These are phyloP conservation scores for Drosophila serrata DNA, from an alignment of 1,140 invertebrate species.

Conservation along the genomic window DNA sequence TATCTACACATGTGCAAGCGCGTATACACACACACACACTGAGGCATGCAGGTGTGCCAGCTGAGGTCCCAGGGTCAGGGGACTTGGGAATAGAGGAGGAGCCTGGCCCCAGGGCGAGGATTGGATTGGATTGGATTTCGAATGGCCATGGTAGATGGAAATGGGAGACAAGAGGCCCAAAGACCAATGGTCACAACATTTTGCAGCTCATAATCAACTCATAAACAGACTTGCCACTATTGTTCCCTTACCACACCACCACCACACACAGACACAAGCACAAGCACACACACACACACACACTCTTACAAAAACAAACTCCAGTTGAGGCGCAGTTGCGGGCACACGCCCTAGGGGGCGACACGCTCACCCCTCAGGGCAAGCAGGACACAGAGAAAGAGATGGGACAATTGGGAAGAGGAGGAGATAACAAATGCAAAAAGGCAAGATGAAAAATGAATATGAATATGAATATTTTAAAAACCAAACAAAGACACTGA, in stretches of 20 bases:
- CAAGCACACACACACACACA: background rate
- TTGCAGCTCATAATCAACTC: constrained; percentile 48
- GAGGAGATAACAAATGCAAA: constrained; percentile 29
- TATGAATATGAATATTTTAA: constrained; percentile 59
- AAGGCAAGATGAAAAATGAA: constrained; percentile 17
- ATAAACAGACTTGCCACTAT: constrained; percentile 43
- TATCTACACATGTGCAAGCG: constrained; percentile 42
- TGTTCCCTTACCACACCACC: background rate
- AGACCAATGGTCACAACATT: constrained; percentile 19
- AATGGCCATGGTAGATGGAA: constrained; percentile 1
- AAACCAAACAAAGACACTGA: constrained; percentile 40
- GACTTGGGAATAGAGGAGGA: background rate
- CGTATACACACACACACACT: background rate
- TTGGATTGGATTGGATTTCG: background rate
- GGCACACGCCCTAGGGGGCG: constrained; percentile 38
- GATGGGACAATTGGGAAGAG: background rate
- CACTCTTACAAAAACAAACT: constrained; percentile 7
- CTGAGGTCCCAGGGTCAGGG: constrained; percentile 14
- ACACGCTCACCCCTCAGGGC: constrained; percentile 10
- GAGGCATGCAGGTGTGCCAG: constrained; percentile 1
- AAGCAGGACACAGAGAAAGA: background rate
- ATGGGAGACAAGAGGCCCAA: background rate
- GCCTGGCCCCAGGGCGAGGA: background rate
- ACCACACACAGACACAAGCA: too few relatives aligned
- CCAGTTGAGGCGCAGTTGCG: constrained; percentile 45